phyloP scores from a whole-genome alignment of 2,797 vertebrate genomes.

The Myotis daubentonii region DNA sequence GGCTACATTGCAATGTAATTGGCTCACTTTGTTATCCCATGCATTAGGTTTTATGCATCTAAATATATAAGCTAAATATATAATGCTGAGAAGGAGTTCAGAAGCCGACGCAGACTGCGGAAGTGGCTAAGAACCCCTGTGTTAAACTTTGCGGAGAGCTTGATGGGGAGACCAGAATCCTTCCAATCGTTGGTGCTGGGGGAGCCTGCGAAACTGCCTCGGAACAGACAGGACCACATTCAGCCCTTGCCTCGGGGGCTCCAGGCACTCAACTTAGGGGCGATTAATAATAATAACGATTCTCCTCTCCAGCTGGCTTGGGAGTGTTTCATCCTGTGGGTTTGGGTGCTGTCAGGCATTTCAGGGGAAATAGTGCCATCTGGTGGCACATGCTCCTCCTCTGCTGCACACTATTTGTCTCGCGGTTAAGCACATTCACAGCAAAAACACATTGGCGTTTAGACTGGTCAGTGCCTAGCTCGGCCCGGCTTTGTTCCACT shows the following conservation, averaged over 20 bases:
- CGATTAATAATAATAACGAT: background rate
- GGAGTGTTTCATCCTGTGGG: too few relatives aligned
- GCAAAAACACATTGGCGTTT: background rate
- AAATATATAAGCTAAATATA: conserved; percentile 13
- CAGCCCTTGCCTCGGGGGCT: background rate
- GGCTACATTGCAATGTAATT: background rate
- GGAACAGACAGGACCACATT: background rate
- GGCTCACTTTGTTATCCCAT: background rate
- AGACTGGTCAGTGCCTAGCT: background rate
- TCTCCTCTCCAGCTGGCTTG: rapidly evolving
- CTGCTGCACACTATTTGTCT: background rate
- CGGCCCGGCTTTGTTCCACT: rapidly evolving
- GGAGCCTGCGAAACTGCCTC: background rate
- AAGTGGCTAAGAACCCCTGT: background rate
- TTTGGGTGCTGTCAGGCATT: rapidly evolving
- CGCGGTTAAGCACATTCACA: background rate
- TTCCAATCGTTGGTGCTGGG: background rate
- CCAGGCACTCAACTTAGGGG: background rate
- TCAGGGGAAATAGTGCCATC: conserved; percentile 60
- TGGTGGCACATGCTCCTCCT: background rate
- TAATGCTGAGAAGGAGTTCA: background rate
- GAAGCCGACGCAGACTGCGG: background rate
- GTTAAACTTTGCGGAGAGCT: background rate
- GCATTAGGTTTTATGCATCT: background rate
- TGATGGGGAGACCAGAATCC: background rate